Base-by-base conservation (phyloP, 2,888 invertebrate genomes). In the Strigamia maritima region DNA sequence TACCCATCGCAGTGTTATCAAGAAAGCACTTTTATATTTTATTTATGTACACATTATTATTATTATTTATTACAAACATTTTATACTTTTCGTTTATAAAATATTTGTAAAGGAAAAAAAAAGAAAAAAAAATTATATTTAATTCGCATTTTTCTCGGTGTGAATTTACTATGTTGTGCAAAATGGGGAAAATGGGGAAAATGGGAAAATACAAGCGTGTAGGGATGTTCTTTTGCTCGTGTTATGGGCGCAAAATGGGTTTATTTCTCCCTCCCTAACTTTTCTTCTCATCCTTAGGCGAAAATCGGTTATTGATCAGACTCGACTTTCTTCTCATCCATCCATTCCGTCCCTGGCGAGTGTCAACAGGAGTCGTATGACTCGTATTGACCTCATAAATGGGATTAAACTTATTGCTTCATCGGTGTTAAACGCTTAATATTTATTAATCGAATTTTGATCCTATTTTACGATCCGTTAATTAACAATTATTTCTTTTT, bases 261-360 rank as follows among this genome's bases (percentile, higher is more conserved):
- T 60, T 19, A 24, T 60, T 24, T 19, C 60, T 60, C 24, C 24
- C 22, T 10, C 24, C 12, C 19, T 19, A 24, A 16, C n/a, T 60
- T 24, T 60, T 24, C 16, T 19, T 22, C 24, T 60, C 19, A 0
- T 60, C 60, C 60, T 60, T 24, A 60, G 60, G 60, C 60, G 60
- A 60, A 60, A 60, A 60, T 60, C 60, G 60, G 60, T 60, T 60
- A 60, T 60, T 60, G 60, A 60, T 60, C 60, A 60, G 60, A 60
- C 60, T 60, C 60, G 60, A 24, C 60, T 24, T 60, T 24, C 60
- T 44, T 44, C n/a, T 16, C 60, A 60, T 60, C 60, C 60, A 60
- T 60, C 60, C 24, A 60, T 60, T 24, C 60, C 60, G 24, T 60
- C 60, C 60, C 60, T 19, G 19, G 19, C 60, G 60, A 60, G 60